Evolutionary conservation across 2,888 invertebrate genomes (phyloP).

Genomic region (Schizotus pectinicornis): DNA sequence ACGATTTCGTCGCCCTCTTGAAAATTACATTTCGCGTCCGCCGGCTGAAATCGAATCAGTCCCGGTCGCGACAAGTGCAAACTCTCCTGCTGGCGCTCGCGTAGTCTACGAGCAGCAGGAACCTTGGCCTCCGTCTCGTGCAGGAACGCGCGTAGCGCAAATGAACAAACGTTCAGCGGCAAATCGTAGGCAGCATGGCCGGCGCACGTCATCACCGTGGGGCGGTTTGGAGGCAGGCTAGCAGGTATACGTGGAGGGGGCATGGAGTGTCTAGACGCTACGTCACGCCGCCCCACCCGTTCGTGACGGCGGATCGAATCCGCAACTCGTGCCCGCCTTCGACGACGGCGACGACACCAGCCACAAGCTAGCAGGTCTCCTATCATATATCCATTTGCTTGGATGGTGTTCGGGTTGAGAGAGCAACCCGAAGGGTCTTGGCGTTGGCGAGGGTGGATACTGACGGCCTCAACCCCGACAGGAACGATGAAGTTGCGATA

Average conservation of each 20-base stretch:
- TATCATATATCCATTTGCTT: not conserved
- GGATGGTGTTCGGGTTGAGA: not conserved
- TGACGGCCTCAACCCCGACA: too few relatives aligned
- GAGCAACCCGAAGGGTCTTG: not conserved
- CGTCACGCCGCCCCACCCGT: constrained; percentile 37
- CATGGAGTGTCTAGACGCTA: constrained; percentile 36
- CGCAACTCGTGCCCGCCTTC: constrained; percentile 22
- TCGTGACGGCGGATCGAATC: constrained; percentile 32
- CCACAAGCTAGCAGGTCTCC: constrained; percentile 6
- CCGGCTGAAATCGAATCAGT: not conserved
- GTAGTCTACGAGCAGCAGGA: not conserved
- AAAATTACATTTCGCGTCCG: not conserved
- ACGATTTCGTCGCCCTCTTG: not conserved
- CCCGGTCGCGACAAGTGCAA: too few relatives aligned
- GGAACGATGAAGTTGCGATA: too few relatives aligned
- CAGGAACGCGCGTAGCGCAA: not conserved
- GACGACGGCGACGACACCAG: constrained; percentile 22
- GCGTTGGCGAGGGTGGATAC: too few relatives aligned
- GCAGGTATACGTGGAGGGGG: constrained; percentile 34
- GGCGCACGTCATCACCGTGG: constrained; percentile 31
- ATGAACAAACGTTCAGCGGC: not conserved
- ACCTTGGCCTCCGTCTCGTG: not conserved
- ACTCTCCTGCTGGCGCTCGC: too few relatives aligned
- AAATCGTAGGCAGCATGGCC: constrained; percentile 28
- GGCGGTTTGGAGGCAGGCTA: constrained; percentile 30